Percentiles rank a stretch among this genome's conserved stretches.
Conservation (phyloP, 2,888 invertebrate species). For the Tipula lateralis region DNA sequence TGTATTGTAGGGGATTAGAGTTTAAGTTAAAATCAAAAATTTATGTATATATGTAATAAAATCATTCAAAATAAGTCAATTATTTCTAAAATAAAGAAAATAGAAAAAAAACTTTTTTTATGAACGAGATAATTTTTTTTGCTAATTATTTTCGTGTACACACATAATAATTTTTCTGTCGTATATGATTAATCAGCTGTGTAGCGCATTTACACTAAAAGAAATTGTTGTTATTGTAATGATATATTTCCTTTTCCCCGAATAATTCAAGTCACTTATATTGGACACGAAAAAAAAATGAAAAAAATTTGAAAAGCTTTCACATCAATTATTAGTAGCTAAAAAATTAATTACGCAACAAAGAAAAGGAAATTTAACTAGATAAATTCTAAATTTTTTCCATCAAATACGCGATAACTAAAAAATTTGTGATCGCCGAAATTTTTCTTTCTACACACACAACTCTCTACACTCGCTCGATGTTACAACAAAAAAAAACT, state of each 20-base stretch:
- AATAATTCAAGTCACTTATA: background rate
- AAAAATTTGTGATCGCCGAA: background rate
- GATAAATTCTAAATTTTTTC: background rate
- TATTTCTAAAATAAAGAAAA: background rate
- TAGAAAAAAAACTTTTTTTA: background rate
- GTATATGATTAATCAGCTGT: background rate
- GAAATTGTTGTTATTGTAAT: background rate
- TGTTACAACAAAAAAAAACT: constrained; percentile 4
- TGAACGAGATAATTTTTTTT: background rate
- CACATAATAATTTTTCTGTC: background rate
- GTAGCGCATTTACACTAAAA: background rate
- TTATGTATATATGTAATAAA: background rate
- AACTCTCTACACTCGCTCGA: background rate
- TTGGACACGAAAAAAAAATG: background rate
- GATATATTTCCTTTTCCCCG: background rate
- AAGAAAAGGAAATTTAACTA: background rate
- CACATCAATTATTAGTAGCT: background rate
- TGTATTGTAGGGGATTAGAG: background rate
- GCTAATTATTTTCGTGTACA: background rate
- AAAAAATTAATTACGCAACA: background rate
- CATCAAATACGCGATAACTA: background rate
- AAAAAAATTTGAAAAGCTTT: background rate
- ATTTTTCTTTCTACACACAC: background rate
- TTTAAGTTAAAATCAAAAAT: background rate
- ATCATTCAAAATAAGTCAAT: background rate